Evolutionary conservation across 2,113 vertebrate species (phyloP), one percentile per base, ranked within the genome.

Genomic region (Ardeotis arabs): DNA sequence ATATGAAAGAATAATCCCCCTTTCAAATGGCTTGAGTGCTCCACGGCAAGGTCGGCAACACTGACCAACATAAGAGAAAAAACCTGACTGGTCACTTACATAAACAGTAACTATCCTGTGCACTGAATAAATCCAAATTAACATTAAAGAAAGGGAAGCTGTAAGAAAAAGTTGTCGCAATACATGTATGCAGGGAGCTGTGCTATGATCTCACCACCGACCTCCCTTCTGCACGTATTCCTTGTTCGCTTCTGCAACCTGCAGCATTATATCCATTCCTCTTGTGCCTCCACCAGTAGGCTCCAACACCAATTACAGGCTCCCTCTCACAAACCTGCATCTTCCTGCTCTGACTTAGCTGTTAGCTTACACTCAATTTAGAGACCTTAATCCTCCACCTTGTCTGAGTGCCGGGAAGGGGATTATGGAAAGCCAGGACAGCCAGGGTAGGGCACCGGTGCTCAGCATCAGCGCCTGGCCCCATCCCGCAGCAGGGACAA

Each of bases 391-490:
- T 52, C 21, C 33, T 81, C 14, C 28, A 24, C 20, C 31, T 53
- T 44, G 10, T 60, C 39, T 9, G 25, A 63, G 55, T 31, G 20
- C 18, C 0, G 0, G 49, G 24, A 84, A 39, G 16, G 24, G 23
- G 28, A 25, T 20, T 17, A 67, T 4, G 20, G 58, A 62, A 78
- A 66, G 31, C 45, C 31, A 45, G 28, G 20, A 37, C 16, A 66
- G 56, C 6, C 49, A n/a, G 37, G 24, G 10, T 20, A 31, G 37
- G 24, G 10, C 17, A 37, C 27, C 1, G 0, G 21, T 16, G 47
- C 53, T 74, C 12, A 0, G 39, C 18, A 31, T 20, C 41, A 1
- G 0, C 5, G 1, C 9, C n/a, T 3, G 0, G 45, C 19, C 39
- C 33, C 45, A 66, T 6, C 29, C 37, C 3, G 1, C 22, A 31